Conservation (phyloP, 1,140 invertebrate species). For the Anastrepha ludens region DNA sequence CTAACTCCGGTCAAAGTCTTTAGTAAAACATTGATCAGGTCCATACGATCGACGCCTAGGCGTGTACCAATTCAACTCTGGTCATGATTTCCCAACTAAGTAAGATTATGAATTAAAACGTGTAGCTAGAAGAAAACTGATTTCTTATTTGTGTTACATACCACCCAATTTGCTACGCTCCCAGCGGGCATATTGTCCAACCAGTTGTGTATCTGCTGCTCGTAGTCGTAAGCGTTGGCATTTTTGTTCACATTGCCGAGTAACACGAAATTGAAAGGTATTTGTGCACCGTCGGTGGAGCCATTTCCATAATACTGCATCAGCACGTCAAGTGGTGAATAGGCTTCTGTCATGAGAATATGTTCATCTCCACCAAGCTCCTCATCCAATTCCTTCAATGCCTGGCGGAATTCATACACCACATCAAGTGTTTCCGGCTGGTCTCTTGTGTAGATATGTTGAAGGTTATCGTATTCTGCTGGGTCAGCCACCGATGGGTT, state of each 20-base stretch:
- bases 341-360: conserved; percentile 85
- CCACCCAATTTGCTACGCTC: conserved; percentile 79
- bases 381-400: conserved; percentile 75
- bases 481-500: conserved; percentile 67
- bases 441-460: conserved; percentile 80
- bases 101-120: conserved; percentile 53
- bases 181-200: conserved; percentile 78
- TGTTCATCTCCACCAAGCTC: conserved; percentile 73
- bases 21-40: conserved; percentile 81
- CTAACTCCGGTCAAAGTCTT: conserved; percentile 84
- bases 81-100: conserved; percentile 83
- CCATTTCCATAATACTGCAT: conserved; percentile 80
- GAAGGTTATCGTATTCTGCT: conserved; percentile 77
- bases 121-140: not conserved
- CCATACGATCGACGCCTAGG: conserved; percentile 78
- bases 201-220: conserved; percentile 77
- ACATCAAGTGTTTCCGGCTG: conserved; percentile 77
- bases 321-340: conserved; percentile 77
- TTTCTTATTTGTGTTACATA: conserved; percentile 62
- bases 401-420: conserved; percentile 77
- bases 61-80: conserved; percentile 77
- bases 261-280: conserved; percentile 82
- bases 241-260: conserved; percentile 75
- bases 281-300: conserved; percentile 76
- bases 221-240: conserved; percentile 77